phyloP scores from a whole-genome alignment of 2,888 invertebrate genomes.

The Amphimallon solstitiale region DNA sequence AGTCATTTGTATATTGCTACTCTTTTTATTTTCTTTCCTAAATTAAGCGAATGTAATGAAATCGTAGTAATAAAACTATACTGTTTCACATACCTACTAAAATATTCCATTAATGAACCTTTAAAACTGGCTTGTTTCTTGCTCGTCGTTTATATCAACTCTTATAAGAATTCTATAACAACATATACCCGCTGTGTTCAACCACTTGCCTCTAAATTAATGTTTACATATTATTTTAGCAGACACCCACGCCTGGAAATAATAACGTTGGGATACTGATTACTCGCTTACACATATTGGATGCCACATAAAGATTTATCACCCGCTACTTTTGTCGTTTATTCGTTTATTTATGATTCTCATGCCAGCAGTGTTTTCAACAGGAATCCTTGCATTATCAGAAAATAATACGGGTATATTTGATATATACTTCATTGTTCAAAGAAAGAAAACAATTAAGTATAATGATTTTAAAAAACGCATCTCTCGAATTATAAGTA shows the following conservation, averaged over 20 bases:
- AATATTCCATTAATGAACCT: conserved; percentile 22
- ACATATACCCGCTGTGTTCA: conserved; percentile 33
- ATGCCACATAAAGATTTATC: conserved; percentile 23
- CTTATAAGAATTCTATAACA: conserved; percentile 35
- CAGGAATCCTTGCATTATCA: not conserved
- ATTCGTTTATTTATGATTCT: conserved; percentile 16
- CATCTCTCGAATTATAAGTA: not conserved
- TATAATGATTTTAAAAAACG: not conserved
- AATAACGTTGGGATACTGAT: conserved; percentile 35
- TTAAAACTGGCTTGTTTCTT: not conserved
- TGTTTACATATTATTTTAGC: conserved; percentile 36
- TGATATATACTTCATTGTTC: not conserved
- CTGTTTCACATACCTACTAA: not conserved
- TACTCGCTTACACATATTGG: conserved; percentile 27
- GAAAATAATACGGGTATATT: conserved; percentile 2
- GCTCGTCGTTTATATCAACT: conserved; percentile 8
- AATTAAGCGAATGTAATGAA: too few species aligned
- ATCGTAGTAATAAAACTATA: too few species aligned
- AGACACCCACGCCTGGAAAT: conserved; percentile 37
- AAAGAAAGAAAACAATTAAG: not conserved
- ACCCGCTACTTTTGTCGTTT: conserved; percentile 19
- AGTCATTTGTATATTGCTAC: too few species aligned
- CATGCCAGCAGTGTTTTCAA: not conserved
- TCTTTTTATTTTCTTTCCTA: too few species aligned
- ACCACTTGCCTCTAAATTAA: conserved; percentile 26